Conservation (phyloP, 2,888 invertebrate species). For the Lepas anatifera region DNA sequence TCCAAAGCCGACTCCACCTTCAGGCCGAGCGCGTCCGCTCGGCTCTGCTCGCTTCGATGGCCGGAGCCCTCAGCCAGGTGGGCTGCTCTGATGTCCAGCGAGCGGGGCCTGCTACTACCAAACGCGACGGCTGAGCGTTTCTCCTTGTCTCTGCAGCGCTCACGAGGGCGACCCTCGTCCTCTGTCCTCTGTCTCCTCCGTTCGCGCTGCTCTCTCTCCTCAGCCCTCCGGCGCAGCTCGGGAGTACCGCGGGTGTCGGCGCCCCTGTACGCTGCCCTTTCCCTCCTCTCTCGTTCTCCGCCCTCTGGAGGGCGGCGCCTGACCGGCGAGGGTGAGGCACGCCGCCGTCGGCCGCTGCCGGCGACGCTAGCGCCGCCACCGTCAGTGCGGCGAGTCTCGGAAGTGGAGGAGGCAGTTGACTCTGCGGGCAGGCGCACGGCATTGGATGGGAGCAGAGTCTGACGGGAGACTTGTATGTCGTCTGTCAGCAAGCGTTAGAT, state of each 20-base stretch:
- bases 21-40: slow-evolving; percentile 10
- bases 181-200: not conserved
- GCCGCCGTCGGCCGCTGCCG: slow-evolving; percentile 40
- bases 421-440: slow-evolving; percentile 22
- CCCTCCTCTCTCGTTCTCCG: slow-evolving; percentile 17
- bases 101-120: not conserved
- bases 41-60: no score
- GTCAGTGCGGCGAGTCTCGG: slow-evolving; percentile 88
- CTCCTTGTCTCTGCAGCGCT: no score
- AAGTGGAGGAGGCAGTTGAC: slow-evolving; percentile 32
- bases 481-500: no score
- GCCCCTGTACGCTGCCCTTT: not conserved
- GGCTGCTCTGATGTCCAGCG: slow-evolving; percentile 31
- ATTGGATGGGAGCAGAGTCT: no score
- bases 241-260: slow-evolving; percentile 30
- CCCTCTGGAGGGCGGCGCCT: slow-evolving; percentile 3
- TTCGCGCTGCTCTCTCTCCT: not conserved
- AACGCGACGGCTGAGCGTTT: no score
- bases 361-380: slow-evolving; percentile 86
- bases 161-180: not conserved
- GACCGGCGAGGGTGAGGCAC: slow-evolving; percentile 27
- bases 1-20: not conserved
- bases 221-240: slow-evolving; percentile 16
- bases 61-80: slow-evolving; percentile 28
- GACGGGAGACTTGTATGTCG: no score